Evolutionary conservation across 1,140 invertebrate genomes (phyloP), one percentile per base, ranked within the genome.

Genomic region (Zaprionus camerounensis): DNA sequence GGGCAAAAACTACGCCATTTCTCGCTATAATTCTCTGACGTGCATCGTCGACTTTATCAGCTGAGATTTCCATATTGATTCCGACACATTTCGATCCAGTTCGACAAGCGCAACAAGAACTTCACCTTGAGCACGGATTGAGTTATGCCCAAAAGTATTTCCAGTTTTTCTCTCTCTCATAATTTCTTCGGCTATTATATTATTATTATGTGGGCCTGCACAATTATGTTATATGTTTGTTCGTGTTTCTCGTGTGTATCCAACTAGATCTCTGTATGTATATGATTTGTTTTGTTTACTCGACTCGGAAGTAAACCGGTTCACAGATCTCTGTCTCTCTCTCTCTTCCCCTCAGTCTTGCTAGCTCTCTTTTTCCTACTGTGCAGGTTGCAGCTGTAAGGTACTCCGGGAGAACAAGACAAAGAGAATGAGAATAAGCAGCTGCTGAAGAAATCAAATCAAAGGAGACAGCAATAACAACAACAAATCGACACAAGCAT

Each of bases 221-320:
- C 17, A 55, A n/a, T n/a, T 57, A 44, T 53, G 55, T 36, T 58
- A 31, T 20, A 38, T 13, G 15, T 31, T 31, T 26, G 24, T 26
- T 26, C 28, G 12, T 31, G 44, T 70, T 9, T 56, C 34, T 55
- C 38, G 24, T 46, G 7, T 64, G 58, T 70, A 70, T 75, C 58
- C 69, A 51, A 65, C 64, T 56, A 46, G 49, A 12, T 22, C 34
- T 85, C 15, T 69, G 51, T 72, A 69, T 65, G 46, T 64, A 82
- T 51, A 22, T 24, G 46, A 12, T 51, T 65, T 83, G 68, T 70
- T 73, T 71, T 76, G 81, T 80, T 51, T 75, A 46, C 61, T 34
- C 38, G 49, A 36, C 53, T 68, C 66, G 73, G 65, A 80, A 67
- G 63, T 66, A 86, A 86, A 86, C 83, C 83, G 83, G 83, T 86